These are phyloP conservation scores for Leptopilina syphax DNA, from an alignment of 2,888 invertebrate genomes.

Conservation along the genomic window DNA sequence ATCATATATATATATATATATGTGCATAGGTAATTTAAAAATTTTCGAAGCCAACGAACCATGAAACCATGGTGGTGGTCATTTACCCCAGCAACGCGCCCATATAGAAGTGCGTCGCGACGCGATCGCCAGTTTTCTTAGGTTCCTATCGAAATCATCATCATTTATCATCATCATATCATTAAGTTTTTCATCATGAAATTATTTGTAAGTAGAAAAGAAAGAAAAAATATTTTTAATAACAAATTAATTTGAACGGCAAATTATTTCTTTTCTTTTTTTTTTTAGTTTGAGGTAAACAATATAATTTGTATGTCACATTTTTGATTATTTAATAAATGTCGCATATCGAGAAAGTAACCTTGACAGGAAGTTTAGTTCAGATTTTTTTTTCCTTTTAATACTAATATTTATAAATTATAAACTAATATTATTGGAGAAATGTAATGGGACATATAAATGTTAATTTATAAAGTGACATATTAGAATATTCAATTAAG, in stretches of 20 bases:
- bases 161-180: constrained; percentile 44
- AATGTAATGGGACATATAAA: not conserved
- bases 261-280: not conserved
- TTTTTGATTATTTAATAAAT: not conserved
- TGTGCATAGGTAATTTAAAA: constrained; percentile 45
- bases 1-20: constrained; percentile 40
- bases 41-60: constrained; percentile 57
- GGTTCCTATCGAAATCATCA: constrained; percentile 65
- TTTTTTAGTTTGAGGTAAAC: not conserved
- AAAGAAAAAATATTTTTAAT: not conserved
- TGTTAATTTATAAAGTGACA: too few relatives aligned
- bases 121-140: constrained; percentile 69
- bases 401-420: not conserved
- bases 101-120: constrained; percentile 74
- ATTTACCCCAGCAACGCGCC: constrained; percentile 58
- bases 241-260: too few relatives aligned
- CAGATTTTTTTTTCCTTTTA: too few relatives aligned
- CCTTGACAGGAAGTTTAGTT: not conserved
- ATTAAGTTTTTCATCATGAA: constrained; percentile 63
- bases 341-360: constrained; percentile 9
- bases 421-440: not conserved
- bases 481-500: too few relatives aligned
- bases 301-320: too few relatives aligned
- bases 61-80: constrained; percentile 70
- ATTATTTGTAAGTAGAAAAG: constrained; percentile 67